Evolutionary conservation across 2,888 invertebrate species (phyloP).

Genomic region (Ophion costatus): DNA sequence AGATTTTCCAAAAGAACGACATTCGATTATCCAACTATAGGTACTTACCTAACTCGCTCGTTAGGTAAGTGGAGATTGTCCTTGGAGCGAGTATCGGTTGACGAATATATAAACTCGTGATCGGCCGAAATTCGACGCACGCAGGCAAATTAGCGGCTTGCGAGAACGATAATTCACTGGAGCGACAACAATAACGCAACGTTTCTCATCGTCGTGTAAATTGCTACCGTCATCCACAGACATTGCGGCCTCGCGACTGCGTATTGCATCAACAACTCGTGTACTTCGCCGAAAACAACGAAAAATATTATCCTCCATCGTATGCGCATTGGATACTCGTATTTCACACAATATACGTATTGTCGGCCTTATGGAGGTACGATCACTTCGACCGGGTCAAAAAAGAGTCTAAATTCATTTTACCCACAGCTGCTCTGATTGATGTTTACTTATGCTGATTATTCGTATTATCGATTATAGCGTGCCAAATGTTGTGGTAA

Average conservation of each 20-base stretch:
- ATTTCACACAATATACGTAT: background rate
- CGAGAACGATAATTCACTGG: slow-evolving; percentile 35
- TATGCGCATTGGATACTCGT: background rate
- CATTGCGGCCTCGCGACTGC: background rate
- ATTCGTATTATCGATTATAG: too few species aligned
- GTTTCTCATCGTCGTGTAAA: slow-evolving; percentile 44
- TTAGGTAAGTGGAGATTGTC: background rate
- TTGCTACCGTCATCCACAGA: slow-evolving; percentile 31
- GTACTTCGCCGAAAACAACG: slow-evolving; percentile 11
- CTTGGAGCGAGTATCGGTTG: slow-evolving; percentile 27
- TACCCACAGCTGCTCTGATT: too few species aligned
- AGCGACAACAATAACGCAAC: slow-evolving; percentile 39
- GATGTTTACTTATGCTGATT: too few species aligned
- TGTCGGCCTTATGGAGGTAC: too few species aligned
- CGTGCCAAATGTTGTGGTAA: too few species aligned
- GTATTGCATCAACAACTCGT: slow-evolving; percentile 19
- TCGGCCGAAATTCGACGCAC: slow-evolving; percentile 31
- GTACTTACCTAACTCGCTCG: background rate
- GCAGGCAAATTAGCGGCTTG: slow-evolving; percentile 40
- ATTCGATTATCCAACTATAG: background rate
- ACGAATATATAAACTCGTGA: slow-evolving; percentile 36
- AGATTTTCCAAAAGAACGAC: too few species aligned
- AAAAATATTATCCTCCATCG: background rate
- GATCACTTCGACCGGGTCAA: too few species aligned
- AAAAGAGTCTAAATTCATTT: too few species aligned